phyloP scores from a whole-genome alignment of 2,797 vertebrate genomes.

The Thaleichthys pacificus region DNA sequence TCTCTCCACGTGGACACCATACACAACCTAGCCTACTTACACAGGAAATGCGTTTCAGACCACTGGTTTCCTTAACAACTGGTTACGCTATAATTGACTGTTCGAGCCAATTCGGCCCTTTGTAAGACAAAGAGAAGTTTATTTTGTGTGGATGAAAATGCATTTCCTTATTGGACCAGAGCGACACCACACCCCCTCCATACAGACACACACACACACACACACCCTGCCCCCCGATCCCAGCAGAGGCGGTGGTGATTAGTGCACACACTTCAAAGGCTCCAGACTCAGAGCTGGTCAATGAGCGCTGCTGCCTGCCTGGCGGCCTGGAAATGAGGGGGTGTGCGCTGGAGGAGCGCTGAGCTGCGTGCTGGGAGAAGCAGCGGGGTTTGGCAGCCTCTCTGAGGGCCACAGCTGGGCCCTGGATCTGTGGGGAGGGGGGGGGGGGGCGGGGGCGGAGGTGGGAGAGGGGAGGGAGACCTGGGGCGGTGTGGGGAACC shows the following conservation, averaged over 20 bases:
- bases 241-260: slow-evolving; percentile 51
- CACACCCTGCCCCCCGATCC: slow-evolving; percentile 26
- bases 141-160: slow-evolving; percentile 43
- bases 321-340: slow-evolving; percentile 35
- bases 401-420: slow-evolving; percentile 23
- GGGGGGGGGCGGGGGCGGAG: no score
- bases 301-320: slow-evolving; percentile 5
- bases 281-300: slow-evolving; percentile 43
- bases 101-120: no score
- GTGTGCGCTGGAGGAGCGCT: slow-evolving; percentile 4
- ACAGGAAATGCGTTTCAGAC: no score
- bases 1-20: no score
- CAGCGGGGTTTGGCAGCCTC: slow-evolving; percentile 10
- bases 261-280: slow-evolving; percentile 62
- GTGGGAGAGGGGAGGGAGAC: background rate
- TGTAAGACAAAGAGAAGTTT: slow-evolving; percentile 22
- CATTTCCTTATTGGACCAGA: slow-evolving; percentile 54
- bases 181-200: slow-evolving; percentile 58
- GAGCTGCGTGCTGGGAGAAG: background rate
- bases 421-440: background rate
- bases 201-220: background rate
- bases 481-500: slow-evolving; percentile 1
- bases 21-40: no score
- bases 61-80: no score
- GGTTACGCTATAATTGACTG: no score